phyloP scores from a whole-genome alignment of 2,113 vertebrate genomes.

The Cathartes aura region DNA sequence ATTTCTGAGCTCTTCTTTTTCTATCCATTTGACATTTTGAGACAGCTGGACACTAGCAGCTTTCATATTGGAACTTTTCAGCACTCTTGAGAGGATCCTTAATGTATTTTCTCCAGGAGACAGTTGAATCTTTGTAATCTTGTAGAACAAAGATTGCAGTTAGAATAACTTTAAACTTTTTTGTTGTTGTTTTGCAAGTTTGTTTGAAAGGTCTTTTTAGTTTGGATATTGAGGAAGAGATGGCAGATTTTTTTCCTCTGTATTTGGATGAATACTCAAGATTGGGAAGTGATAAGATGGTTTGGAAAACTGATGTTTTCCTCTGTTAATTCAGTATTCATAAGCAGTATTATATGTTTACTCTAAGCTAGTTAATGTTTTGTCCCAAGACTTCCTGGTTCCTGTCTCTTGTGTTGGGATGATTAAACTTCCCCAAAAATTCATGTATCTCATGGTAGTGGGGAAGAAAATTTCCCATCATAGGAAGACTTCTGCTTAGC shows the following conservation, averaged over 20 bases:
- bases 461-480: background rate
- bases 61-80: background rate
- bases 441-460: background rate
- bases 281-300: background rate
- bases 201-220: background rate
- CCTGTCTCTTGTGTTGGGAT: background rate
- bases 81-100: background rate
- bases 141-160: background rate
- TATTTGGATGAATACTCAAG: background rate
- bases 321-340: background rate
- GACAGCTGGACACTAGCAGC: background rate
- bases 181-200: background rate
- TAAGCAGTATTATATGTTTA: background rate
- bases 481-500: background rate
- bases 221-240: background rate
- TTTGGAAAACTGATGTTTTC: background rate
- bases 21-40: background rate
- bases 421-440: background rate
- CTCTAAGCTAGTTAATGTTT: background rate
- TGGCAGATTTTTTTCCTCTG: rapidly evolving
- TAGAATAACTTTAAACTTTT: background rate
- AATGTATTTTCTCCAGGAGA: background rate
- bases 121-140: background rate
- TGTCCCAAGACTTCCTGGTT: background rate
- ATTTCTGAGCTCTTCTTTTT: background rate